Evolutionary conservation across 2,797 vertebrate genomes (phyloP), one percentile per base, ranked within the genome.

Genomic region (Chiroxiphia lanceolata): DNA sequence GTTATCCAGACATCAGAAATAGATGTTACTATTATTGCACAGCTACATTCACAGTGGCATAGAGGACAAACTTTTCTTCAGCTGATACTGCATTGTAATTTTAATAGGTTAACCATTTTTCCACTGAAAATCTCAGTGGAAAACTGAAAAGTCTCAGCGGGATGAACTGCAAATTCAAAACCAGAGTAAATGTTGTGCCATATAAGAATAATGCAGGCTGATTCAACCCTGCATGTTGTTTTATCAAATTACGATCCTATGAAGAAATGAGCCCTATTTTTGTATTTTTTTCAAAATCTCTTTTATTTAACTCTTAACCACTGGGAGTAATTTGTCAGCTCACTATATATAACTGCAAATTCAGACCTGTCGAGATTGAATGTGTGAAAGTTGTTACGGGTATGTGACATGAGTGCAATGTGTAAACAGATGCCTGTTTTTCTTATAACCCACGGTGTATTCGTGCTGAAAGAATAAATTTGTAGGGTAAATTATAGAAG

Each of bases 1-100:
- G 59, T 50, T 92, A 84, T 47, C 59, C 70, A 93, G 85, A 38
- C 79, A 87, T 79, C 5, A 11, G 51, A 94, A 96, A 83, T 59
- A 85, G 65, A 87, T 69, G 44, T 69, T 91, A 15, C 64, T 74
- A 26, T 92, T 94, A 83, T 60, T 80, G 72, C 89, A 45, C 44
- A 57, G 77, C 36, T 83, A 50, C 2, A 0, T 64, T 89, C 80
- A 75, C 82, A 75, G 33, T 59, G 77, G 44, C 50, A 17, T 89
- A 71, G 63, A 88, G 88, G 81, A 83, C 76, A 96, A 96, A 80
- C 45, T 85, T 93, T 71, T 93, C 45, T 92, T 81, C 70, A 57
- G 76, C 70, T 90, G 59, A 74, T 81, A 77, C 10, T 77, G 60
- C 26, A 9, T 27, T 91, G 67, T 72, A 45, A 85, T 84, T 90